Conservation (phyloP, 2,113 vertebrate genomes). For the Ranitomeya imitator region DNA sequence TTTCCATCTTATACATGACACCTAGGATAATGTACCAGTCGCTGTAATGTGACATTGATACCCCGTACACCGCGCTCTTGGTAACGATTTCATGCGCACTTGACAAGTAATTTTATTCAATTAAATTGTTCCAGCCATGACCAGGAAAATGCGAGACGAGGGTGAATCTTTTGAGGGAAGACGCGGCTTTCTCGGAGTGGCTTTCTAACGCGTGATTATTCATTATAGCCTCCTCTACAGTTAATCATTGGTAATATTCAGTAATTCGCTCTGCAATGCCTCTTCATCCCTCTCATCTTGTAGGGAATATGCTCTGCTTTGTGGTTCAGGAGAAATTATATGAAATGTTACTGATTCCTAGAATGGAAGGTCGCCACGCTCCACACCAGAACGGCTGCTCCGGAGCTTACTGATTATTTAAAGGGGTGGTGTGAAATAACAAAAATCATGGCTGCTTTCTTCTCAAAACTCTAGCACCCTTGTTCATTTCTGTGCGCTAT, state of each 20-base stretch:
- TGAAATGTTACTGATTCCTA: background rate
- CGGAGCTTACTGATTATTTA: background rate
- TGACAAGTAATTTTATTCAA: slow-evolving; percentile 1
- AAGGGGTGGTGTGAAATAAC: no score
- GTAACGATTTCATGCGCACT: background rate
- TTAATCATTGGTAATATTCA: slow-evolving; percentile 30
- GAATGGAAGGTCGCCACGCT: slow-evolving; percentile 8
- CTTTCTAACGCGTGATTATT: background rate
- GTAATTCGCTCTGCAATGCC: slow-evolving; percentile 9
- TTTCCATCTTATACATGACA: background rate
- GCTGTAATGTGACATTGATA: background rate
- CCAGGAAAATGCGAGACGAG: background rate
- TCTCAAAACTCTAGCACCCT: background rate
- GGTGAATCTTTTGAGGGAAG: background rate
- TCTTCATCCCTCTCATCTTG: background rate
- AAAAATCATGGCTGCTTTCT: background rate
- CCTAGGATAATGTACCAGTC: background rate
- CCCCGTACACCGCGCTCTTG: background rate
- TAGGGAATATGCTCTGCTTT: background rate
- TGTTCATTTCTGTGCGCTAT: background rate
- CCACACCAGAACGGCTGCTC: background rate
- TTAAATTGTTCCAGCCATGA: slow-evolving; percentile 18
- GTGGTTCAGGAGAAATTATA: background rate
- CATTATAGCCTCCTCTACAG: background rate
- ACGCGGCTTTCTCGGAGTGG: background rate